phyloP scores from a whole-genome alignment of 2,113 vertebrate species.

The Nothocercus nigrocapillus region DNA sequence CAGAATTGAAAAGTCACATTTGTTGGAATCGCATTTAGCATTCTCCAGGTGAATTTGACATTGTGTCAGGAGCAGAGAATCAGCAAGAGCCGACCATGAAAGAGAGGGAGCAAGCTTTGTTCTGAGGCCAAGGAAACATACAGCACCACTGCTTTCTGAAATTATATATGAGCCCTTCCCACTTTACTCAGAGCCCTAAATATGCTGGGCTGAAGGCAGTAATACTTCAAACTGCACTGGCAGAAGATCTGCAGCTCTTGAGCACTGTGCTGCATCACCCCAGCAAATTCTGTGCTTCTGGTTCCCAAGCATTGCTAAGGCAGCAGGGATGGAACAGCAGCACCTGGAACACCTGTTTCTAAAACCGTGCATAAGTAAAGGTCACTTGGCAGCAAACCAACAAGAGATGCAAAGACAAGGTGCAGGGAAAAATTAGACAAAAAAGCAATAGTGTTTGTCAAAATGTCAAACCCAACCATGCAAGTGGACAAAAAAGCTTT shows the following conservation, averaged over 20 bases:
- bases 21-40: neutral
- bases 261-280: neutral
- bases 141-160: neutral
- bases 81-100: neutral
- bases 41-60: neutral
- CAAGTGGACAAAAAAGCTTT: neutral
- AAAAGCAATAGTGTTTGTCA: neutral
- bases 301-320: neutral
- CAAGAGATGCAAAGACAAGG: neutral
- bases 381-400: neutral
- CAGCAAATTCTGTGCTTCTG: neutral
- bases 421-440: neutral
- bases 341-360: neutral
- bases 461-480: neutral
- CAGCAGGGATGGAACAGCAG: neutral
- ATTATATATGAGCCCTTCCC: neutral
- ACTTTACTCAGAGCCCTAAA: neutral
- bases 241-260: neutral
- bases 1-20: conserved; percentile 11
- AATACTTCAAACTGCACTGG: neutral
- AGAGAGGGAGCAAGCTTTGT: conserved; percentile 25
- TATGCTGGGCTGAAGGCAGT: neutral
- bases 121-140: conserved; percentile 1
- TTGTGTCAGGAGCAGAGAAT: neutral
- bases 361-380: neutral